These are phyloP conservation scores for Scaptomyza caliginosa DNA, from an alignment of 2,888 invertebrate species.

Conservation along the genomic window DNA sequence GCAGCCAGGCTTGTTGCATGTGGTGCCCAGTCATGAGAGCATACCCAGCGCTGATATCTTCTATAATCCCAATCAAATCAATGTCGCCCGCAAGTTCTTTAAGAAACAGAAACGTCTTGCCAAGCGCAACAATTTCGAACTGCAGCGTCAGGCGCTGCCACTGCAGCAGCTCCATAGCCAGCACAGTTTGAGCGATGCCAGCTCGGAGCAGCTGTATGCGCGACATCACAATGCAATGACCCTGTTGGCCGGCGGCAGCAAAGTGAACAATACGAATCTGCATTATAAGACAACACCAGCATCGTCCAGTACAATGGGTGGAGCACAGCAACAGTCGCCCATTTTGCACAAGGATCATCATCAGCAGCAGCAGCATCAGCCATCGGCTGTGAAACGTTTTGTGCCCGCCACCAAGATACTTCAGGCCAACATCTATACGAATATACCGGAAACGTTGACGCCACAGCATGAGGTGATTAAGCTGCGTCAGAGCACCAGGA, in stretches of 20 bases:
- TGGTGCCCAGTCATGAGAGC: constrained; percentile 60
- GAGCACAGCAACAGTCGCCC: neutral
- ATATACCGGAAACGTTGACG: constrained; percentile 87
- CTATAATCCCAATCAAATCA: constrained; percentile 97
- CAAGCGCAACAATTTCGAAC: constrained; percentile 89
- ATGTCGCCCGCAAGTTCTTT: constrained; percentile 96
- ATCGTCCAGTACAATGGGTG: neutral
- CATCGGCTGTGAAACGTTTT: constrained; percentile 64
- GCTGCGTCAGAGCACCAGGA: constrained; percentile 56
- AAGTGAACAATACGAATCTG: constrained; percentile 92
- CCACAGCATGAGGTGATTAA: constrained; percentile 86
- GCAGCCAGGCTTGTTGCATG: constrained; percentile 51
- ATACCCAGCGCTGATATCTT: constrained; percentile 90
- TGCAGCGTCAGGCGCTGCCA: constrained; percentile 83
- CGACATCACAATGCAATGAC: constrained; percentile 82
- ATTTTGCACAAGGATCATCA: constrained; percentile 17
- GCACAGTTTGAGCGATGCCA: constrained; percentile 86
- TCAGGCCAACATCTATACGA: constrained; percentile 87
- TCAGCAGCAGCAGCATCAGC: constrained; percentile 7
- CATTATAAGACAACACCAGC: constrained; percentile 84
- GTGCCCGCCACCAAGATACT: constrained; percentile 78
- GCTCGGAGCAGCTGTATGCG: constrained; percentile 83
- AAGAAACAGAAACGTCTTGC: constrained; percentile 91
- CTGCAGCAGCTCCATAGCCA: constrained; percentile 83
- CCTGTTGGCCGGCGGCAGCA: constrained; percentile 89